Evolutionary conservation across 2,113 vertebrate genomes (phyloP).

Genomic region (Ellobius talpinus): DNA sequence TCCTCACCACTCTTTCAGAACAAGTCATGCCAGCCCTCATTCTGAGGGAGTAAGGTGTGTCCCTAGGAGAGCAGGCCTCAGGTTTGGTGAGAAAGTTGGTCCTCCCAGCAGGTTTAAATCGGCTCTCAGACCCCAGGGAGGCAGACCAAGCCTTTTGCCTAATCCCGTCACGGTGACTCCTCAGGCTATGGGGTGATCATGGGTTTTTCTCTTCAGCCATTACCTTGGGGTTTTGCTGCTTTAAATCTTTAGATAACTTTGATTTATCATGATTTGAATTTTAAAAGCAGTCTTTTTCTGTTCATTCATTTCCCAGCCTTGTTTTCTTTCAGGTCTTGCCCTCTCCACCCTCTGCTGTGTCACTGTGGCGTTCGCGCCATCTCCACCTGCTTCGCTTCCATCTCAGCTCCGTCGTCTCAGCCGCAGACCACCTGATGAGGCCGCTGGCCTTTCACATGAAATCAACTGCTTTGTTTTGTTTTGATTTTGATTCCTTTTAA

Average conservation of each 20-base stretch:
- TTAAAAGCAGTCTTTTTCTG: constrained; percentile 84
- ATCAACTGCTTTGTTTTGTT: constrained; percentile 87
- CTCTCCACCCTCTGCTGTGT: constrained; percentile 93
- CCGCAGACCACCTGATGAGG: constrained; percentile 90
- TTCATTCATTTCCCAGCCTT: constrained; percentile 92
- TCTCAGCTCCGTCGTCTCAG: constrained; percentile 94
- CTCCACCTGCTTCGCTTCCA: constrained; percentile 96
- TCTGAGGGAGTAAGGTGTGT: neutral
- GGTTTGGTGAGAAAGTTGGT: neutral
- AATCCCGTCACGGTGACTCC: constrained; percentile 13
- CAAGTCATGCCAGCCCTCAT: neutral
- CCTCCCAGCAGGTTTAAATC: neutral
- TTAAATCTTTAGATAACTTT: constrained; percentile 84
- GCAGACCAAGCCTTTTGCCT: fast-evolving
- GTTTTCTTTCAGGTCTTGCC: constrained; percentile 96
- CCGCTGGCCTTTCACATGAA: constrained; percentile 88
- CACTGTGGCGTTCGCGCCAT: constrained; percentile 92
- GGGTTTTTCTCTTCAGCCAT: constrained; percentile 62
- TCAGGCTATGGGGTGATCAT: constrained; percentile 75
- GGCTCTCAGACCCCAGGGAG: too few relatives aligned
- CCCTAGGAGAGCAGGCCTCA: neutral
- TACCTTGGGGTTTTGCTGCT: constrained; percentile 39
- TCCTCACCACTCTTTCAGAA: neutral
- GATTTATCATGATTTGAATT: constrained; percentile 82
- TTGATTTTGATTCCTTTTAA: constrained; percentile 80